A percentile compares a stretch with the other conserved stretches of the same genome.
phyloP scores from a whole-genome alignment of 2,797 vertebrate species.

The Characodon lateralis region DNA sequence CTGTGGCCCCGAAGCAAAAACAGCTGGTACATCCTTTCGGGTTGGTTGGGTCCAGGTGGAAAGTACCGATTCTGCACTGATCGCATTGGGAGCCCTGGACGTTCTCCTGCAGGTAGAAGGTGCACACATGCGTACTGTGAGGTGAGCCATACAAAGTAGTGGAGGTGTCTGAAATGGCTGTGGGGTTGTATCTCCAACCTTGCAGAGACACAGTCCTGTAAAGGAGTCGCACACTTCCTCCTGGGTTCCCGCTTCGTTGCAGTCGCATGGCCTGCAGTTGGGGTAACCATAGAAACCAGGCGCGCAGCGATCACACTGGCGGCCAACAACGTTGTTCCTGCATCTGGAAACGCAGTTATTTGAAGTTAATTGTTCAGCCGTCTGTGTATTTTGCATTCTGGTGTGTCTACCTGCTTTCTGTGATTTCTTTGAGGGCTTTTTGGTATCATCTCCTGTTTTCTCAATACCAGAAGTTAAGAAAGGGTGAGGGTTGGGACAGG shows the following conservation, averaged over 20 bases:
- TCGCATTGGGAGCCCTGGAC: conserved; percentile 90
- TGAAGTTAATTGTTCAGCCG: neutral
- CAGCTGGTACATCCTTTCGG: conserved; percentile 97
- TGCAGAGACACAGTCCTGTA: conserved; percentile 91
- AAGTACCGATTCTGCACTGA: conserved; percentile 92
- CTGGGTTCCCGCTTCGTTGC: conserved; percentile 87
- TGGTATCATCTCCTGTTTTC: neutral
- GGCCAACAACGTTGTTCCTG: conserved; percentile 88
- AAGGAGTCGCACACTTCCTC: conserved; percentile 83
- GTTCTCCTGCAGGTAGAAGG: conserved; percentile 86
- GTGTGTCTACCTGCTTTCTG: neutral
- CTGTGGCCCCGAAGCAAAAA: conserved; percentile 96
- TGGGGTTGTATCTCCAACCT: conserved; percentile 77
- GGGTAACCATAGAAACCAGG: conserved; percentile 91
- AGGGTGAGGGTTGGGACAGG: neutral
- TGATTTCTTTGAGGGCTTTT: neutral
- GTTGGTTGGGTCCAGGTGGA: conserved; percentile 90
- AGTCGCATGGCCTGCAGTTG: conserved; percentile 87
- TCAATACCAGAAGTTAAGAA: neutral
- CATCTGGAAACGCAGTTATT: conserved; percentile 80
- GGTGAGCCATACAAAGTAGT: neutral
- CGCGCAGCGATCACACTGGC: conserved; percentile 89
- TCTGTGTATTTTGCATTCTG: neutral
- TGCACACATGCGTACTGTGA: neutral
- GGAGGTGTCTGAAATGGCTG: neutral